These are phyloP conservation scores for Gortyna flavago DNA, from an alignment of 2,888 invertebrate species.

Conservation along the genomic window DNA sequence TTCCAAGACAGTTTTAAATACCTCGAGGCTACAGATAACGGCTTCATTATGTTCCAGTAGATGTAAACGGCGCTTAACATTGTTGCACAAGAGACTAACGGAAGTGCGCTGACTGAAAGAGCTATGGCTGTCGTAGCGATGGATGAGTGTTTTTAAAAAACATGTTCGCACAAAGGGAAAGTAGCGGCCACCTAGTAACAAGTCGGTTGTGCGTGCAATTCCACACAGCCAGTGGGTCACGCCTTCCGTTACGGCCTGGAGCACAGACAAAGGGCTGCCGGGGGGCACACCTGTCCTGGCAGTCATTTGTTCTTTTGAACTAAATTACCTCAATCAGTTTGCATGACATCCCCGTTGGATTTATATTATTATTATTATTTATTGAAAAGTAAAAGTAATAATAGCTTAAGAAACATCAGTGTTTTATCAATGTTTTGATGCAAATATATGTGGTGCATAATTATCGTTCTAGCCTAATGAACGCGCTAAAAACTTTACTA, in stretches of 20 bases:
- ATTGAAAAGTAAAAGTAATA: conserved; percentile 70
- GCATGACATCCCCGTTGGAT: conserved; percentile 29
- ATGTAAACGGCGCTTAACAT: conserved; percentile 46
- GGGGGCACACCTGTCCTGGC: conserved; percentile 72
- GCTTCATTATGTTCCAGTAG: conserved; percentile 49
- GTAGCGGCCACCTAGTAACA: conserved; percentile 61
- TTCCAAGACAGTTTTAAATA: conserved; percentile 56
- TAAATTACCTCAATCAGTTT: conserved; percentile 47
- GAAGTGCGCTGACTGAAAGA: conserved; percentile 61
- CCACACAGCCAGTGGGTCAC: conserved; percentile 67
- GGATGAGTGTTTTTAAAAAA: conserved; percentile 64
- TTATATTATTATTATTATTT: no score
- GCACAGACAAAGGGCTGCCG: conserved; percentile 67
- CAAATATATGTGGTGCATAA: conserved; percentile 58
- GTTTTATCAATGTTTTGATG: conserved; percentile 30
- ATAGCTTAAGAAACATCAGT: conserved; percentile 45
- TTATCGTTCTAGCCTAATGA: conserved; percentile 69
- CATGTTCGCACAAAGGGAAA: conserved; percentile 66
- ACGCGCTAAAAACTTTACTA: conserved; percentile 60
- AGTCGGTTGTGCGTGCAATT: conserved; percentile 68
- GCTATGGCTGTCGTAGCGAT: conserved; percentile 54
- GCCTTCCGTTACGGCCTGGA: conserved; percentile 69
- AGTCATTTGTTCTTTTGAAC: conserved; percentile 59
- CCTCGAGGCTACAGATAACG: conserved; percentile 61
- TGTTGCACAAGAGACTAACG: conserved; percentile 61